These are phyloP conservation scores for Rutilus rutilus DNA, from an alignment of 2,113 vertebrate genomes.

Conservation along the genomic window DNA sequence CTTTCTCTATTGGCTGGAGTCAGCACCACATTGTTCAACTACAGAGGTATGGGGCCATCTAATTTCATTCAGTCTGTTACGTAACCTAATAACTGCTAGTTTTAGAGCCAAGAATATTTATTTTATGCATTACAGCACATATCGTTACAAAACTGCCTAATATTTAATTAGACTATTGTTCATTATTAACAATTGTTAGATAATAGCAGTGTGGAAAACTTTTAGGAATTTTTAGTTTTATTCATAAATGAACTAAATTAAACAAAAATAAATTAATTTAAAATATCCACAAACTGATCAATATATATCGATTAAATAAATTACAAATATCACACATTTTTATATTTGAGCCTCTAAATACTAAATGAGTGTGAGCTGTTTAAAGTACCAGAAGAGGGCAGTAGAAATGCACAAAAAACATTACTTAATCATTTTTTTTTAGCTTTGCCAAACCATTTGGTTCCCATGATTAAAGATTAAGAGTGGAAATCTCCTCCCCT, in stretches of 20 bases:
- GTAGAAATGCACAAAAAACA: background rate
- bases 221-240: background rate
- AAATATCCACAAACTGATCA: background rate
- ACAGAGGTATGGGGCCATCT: slow-evolving; percentile 76
- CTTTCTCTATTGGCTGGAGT: slow-evolving; percentile 89
- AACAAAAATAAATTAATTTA: background rate
- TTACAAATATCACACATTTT: background rate
- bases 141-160: background rate
- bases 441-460: background rate
- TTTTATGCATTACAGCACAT: background rate
- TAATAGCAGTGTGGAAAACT: background rate
- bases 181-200: background rate
- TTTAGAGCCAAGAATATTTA: too few species aligned
- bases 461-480: background rate
- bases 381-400: slow-evolving; percentile 26
- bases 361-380: background rate
- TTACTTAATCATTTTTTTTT: too few species aligned
- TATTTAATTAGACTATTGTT: background rate
- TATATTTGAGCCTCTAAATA: background rate
- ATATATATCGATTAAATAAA: background rate
- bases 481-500: background rate
- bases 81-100: background rate
- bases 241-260: background rate
- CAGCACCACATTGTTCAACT: slow-evolving; percentile 84
- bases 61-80: background rate